Conservation (phyloP, 2,888 invertebrate species). For the Camponotus fellah region DNA sequence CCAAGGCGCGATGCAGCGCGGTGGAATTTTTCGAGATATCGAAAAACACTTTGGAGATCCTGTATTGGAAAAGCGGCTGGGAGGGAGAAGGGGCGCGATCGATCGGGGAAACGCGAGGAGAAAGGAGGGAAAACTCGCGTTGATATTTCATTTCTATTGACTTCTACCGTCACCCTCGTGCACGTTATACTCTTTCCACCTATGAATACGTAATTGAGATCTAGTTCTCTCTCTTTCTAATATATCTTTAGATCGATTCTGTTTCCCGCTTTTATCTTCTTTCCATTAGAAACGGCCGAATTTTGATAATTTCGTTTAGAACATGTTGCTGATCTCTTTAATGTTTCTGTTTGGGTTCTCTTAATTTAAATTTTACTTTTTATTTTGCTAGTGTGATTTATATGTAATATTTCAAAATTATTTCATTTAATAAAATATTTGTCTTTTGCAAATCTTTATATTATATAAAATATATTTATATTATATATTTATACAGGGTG, state of each 20-base stretch:
- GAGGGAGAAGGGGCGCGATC: constrained; percentile 39
- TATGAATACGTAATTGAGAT: constrained; percentile 81
- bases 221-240: constrained; percentile 52
- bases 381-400: neutral
- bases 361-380: neutral
- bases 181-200: constrained; percentile 65
- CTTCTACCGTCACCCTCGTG: constrained; percentile 63
- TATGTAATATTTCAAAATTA: neutral
- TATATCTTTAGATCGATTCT: constrained; percentile 52
- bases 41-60: constrained; percentile 80
- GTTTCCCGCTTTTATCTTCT: neutral
- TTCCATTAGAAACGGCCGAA: neutral
- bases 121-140: constrained; percentile 66
- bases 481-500: no score
- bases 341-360: neutral
- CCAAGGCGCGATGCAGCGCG: constrained; percentile 58
- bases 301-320: neutral
- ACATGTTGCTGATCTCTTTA: neutral
- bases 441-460: neutral
- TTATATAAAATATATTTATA: no score
- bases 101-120: constrained; percentile 1
- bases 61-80: constrained; percentile 74
- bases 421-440: neutral
- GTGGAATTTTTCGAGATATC: constrained; percentile 79
- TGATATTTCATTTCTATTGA: constrained; percentile 81